Percentiles rank a stretch among this genome's conserved stretches.
Conservation (phyloP, 2,888 invertebrate genomes). For the Masnerella sp. region DNA sequence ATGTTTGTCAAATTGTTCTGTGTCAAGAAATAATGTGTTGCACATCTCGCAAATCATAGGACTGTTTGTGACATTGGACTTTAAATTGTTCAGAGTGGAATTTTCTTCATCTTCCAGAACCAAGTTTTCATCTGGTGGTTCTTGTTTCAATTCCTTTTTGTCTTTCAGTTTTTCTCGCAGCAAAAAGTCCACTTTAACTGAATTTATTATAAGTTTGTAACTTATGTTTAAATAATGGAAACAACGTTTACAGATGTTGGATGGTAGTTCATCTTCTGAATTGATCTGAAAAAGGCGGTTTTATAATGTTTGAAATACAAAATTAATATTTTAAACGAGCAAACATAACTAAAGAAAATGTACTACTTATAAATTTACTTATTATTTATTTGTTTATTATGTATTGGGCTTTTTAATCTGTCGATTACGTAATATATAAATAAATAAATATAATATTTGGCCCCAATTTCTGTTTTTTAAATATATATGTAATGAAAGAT, state of each 20-base stretch:
- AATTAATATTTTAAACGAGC: too few species aligned
- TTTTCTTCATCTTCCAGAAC: conserved; percentile 21
- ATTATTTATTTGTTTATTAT: too few species aligned
- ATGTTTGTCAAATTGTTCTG: conserved; percentile 62
- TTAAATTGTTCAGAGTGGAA: conserved; percentile 10
- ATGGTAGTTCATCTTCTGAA: conserved; percentile 62
- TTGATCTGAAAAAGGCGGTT: conserved; percentile 62
- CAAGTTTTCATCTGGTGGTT: background rate
- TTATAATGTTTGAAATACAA: too few species aligned
- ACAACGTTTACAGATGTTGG: conserved; percentile 63
- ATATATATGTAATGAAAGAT: too few species aligned
- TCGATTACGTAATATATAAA: too few species aligned
- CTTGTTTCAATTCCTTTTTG: conserved; percentile 14
- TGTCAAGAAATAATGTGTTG: conserved; percentile 59
- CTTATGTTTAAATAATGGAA: conserved; percentile 64
- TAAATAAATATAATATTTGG: too few species aligned
- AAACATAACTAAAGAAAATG: too few species aligned
- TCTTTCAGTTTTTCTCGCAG: conserved; percentile 50
- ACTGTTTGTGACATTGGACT: too few species aligned
- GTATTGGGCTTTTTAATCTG: too few species aligned
- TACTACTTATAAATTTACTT: too few species aligned
- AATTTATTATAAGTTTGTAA: conserved; percentile 63
- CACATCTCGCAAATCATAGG: conserved; percentile 65
- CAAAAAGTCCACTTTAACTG: conserved; percentile 60
- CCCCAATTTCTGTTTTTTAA: too few species aligned